A percentile compares a stretch with the other conserved stretches of the same genome.
phyloP scores from a whole-genome alignment of 1,140 invertebrate species.

The Stenopsyche tienmushanensis region DNA sequence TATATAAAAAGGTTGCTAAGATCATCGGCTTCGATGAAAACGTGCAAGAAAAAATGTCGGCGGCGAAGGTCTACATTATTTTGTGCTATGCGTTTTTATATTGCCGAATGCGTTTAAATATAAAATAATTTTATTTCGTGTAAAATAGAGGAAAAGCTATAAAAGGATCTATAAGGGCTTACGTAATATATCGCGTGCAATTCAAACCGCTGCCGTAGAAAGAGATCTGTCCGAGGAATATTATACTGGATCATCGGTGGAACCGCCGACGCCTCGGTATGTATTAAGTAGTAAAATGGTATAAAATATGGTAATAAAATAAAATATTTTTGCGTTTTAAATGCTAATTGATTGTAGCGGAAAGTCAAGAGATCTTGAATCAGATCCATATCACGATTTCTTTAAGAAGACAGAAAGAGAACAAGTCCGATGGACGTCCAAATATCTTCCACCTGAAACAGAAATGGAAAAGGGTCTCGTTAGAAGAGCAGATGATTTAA shows the following conservation, averaged over 20 bases:
- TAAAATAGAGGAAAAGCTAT: slow-evolving; percentile 36
- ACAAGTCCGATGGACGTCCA: slow-evolving; percentile 37
- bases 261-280: slow-evolving; percentile 36
- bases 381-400: slow-evolving; percentile 35
- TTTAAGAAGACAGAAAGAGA: slow-evolving; percentile 35
- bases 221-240: slow-evolving; percentile 35
- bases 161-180: slow-evolving; percentile 37
- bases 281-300: no score
- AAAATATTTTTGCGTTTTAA: background rate
- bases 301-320: background rate
- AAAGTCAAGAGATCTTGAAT: slow-evolving; percentile 10
- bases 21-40: slow-evolving; percentile 39
- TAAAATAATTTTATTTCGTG: slow-evolving; percentile 7
- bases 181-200: slow-evolving; percentile 25
- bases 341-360: slow-evolving; percentile 19
- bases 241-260: slow-evolving; percentile 31
- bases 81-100: no score
- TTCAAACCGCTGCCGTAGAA: slow-evolving; percentile 20
- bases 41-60: slow-evolving; percentile 43
- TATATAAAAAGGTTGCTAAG: slow-evolving; percentile 46
- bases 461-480: slow-evolving; percentile 55
- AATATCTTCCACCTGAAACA: slow-evolving; percentile 48
- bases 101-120: background rate
- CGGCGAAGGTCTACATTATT: slow-evolving; percentile 33
- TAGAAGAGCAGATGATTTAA: slow-evolving; percentile 52